Evolutionary conservation across 2,888 invertebrate genomes (phyloP), one percentile per base, ranked within the genome.

Genomic region (Linnaemya tessellans): DNA sequence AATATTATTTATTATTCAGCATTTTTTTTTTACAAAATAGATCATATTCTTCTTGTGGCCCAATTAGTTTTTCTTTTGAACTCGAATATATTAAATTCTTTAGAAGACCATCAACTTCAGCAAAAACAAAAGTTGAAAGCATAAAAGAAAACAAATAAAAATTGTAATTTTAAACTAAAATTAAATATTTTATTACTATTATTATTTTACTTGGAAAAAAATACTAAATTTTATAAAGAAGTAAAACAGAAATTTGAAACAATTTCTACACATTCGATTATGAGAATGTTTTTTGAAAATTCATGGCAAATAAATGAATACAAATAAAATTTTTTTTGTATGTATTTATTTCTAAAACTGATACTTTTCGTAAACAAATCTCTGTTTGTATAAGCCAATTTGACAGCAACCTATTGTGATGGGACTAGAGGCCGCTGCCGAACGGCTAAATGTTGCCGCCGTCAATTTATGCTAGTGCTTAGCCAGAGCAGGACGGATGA

Each of bases 191-290:
- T 58, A 2, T 71, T 43, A 18, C 10, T 22, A 9, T 70, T 43
- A 18, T 15, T 22, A 9, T 70, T 70, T 68, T n/a, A 41, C 8
- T 10, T 56, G 1, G 15, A 8, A 30, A 18, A 43, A 71, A 30
- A 60, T 60, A 60, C 38, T 62, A 46, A 73, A 73, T 58, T 60
- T 73, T 60, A 15, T 60, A 60, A 60, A 46, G 30, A 60, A 58
- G 8, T 25, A 25, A 11, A 35, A 2, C 8, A 41, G 8, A 18
- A 54, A 22, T 11, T 9, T 15, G n/a, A 11, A 54, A 54, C 18
- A 54, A 54, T 46, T 46, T 22, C 13, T 46, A 71, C 41, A 41
- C n/a, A 25, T 49, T 51, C 13, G 18, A 68, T 8, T 13, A 25
- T 13, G 25, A 25, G 25, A 58, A 58, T 43, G 3, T 8, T 43